Evolutionary conservation across 2,888 invertebrate genomes (phyloP), one percentile per base, ranked within the genome.

Genomic region (Lasius platythorax): DNA sequence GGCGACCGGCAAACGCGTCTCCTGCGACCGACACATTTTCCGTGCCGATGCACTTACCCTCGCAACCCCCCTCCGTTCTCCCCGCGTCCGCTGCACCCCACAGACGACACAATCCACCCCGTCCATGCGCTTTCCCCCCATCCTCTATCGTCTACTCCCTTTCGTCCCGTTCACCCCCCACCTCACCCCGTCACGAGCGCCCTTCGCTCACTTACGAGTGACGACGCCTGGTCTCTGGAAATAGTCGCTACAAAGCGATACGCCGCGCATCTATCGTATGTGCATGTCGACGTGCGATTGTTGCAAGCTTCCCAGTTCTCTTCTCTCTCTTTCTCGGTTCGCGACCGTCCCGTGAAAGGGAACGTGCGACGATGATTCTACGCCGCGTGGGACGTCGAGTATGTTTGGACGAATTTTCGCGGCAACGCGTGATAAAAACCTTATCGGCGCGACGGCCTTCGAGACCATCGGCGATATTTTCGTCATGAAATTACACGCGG

Each of bases 21-120:
- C 56, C 86, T 83, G 83, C 86, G 87, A 79, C 74, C 87, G 84
- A 81, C 89, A 84, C 75, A 89, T 91, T 91, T 91, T 91, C 91
- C 91, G 78, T 87, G 66, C 84, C 86, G 89, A 70, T 91, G 88
- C 87, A 56, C 82, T 85, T 88, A 85, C 87, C 84, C 87, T 84
- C 82, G 74, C n/a, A 11, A 82, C 70, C 86, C 81, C 84, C 50
- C 18, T 6, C 6, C 18, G 50, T 50, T 50, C 50, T 85, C 84
- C 83, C 81, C 87, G 85, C 87, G 76, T 85, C 72, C 81, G 85
- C 87, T 68, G 79, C 84, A 88, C 90, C 88, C 88, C 56, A 78
- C 64, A 72, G 56, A 68, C 72, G 58, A 56, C 46, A 56, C 46
- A 12, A 53, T 46, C 64, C 79, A 83, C 58, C 74, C 76, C 75